A percentile compares a stretch with the other conserved stretches of the same genome.
Conservation (phyloP, 53 echinoderm and acorn worm species). For the Apostichopus leukothele region DNA sequence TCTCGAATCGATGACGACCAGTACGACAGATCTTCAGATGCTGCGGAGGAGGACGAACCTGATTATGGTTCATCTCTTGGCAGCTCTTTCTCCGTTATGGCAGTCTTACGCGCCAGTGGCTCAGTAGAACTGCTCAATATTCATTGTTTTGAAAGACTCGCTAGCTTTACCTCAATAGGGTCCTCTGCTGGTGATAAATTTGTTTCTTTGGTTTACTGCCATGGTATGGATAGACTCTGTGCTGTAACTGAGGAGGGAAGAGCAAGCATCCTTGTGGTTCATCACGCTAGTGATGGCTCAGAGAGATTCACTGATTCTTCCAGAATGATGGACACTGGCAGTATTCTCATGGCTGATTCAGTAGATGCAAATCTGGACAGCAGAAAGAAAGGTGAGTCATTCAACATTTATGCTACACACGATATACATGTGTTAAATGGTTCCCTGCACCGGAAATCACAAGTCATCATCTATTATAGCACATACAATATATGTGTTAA, state of each 20-base stretch:
- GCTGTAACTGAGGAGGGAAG: constrained; percentile 75
- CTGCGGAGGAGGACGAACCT: constrained; percentile 57
- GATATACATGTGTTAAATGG: too few relatives aligned
- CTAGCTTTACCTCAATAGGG: constrained; percentile 12
- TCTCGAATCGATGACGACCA: constrained; percentile 46
- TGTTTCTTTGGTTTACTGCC: constrained; percentile 78
- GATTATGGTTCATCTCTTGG: constrained; percentile 51
- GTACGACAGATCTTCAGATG: constrained; percentile 43
- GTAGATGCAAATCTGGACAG: constrained; percentile 35
- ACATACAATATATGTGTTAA: too few relatives aligned
- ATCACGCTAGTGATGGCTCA: constrained; percentile 13
- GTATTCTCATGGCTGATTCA: constrained; percentile 31
- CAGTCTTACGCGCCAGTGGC: constrained; percentile 72
- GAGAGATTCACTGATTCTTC: constrained; percentile 33
- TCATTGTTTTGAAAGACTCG: constrained; percentile 62
- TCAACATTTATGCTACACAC: too few relatives aligned
- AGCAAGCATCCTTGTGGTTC: constrained; percentile 71
- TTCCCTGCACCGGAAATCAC: too few relatives aligned
- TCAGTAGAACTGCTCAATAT: constrained; percentile 70
- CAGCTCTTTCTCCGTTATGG: constrained; percentile 50
- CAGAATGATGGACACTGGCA: neutral
- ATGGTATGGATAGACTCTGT: constrained; percentile 91
- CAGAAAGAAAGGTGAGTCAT: constrained; percentile 34
- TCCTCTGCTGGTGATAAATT: constrained; percentile 42
- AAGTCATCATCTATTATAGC: too few relatives aligned